phyloP scores from a whole-genome alignment of 2,113 vertebrate genomes.

The Chaetorhynchus papuensis region DNA sequence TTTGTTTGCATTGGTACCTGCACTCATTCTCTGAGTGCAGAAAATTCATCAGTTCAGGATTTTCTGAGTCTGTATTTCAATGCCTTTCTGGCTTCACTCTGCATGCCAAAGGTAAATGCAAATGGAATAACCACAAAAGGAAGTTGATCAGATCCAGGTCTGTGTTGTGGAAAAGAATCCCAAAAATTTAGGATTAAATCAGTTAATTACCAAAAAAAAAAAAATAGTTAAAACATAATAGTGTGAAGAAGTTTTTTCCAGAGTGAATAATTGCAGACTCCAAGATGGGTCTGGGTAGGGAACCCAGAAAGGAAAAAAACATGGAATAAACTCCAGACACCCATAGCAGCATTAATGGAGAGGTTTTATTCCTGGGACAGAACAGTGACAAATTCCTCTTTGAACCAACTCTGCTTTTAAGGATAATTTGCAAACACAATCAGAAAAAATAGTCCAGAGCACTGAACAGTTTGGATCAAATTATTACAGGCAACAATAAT shows the following conservation, averaged over 20 bases:
- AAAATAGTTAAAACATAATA: neutral
- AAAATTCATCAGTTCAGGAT: neutral
- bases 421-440: neutral
- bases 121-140: neutral
- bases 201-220: neutral
- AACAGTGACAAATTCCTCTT: neutral
- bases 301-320: neutral
- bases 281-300: neutral
- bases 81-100: neutral
- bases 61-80: neutral
- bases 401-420: neutral
- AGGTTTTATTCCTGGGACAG: neutral
- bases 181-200: neutral
- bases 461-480: neutral
- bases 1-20: neutral
- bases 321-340: conserved; percentile 1
- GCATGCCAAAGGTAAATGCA: neutral
- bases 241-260: neutral
- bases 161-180: neutral
- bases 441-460: neutral
- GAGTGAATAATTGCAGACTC: neutral
- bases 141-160: neutral
- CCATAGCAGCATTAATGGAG: neutral
- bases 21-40: neutral
- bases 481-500: neutral